Evolutionary conservation across 2,888 invertebrate genomes (phyloP).

Genomic region (Ichneumon xanthorius): DNA sequence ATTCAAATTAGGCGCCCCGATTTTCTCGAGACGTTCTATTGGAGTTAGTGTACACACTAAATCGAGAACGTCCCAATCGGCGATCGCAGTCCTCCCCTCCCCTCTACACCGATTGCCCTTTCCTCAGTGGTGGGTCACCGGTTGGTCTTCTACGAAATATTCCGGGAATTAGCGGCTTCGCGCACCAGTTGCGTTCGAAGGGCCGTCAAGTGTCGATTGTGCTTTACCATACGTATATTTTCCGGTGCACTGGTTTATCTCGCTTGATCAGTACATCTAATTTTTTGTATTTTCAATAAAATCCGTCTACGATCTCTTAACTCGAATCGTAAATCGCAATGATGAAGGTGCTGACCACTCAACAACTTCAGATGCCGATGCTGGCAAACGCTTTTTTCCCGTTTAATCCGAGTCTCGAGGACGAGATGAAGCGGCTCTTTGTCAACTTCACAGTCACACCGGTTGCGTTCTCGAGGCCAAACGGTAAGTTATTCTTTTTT

Average conservation of each 20-base stretch:
- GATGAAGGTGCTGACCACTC: constrained; percentile 65
- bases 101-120: neutral
- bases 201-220: constrained; percentile 34
- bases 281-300: neutral
- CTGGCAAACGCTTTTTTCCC: constrained; percentile 76
- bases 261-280: neutral
- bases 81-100: neutral
- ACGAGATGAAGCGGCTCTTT: constrained; percentile 79
- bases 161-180: constrained; percentile 31
- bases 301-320: neutral
- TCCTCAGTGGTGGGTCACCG: neutral
- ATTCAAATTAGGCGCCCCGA: neutral
- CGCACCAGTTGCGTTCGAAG: constrained; percentile 47
- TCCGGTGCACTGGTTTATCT: neutral
- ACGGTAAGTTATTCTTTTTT: constrained; percentile 71
- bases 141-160: constrained; percentile 23
- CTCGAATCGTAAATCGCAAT: constrained; percentile 22
- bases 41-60: neutral
- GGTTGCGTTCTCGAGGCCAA: constrained; percentile 53
- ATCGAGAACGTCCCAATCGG: neutral
- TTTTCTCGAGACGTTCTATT: neutral
- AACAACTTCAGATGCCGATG: constrained; percentile 70
- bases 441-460: constrained; percentile 66
- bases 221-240: neutral
- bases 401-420: constrained; percentile 79